Conservation (phyloP, 2,888 invertebrate species). For the Eupsilia transversa region DNA sequence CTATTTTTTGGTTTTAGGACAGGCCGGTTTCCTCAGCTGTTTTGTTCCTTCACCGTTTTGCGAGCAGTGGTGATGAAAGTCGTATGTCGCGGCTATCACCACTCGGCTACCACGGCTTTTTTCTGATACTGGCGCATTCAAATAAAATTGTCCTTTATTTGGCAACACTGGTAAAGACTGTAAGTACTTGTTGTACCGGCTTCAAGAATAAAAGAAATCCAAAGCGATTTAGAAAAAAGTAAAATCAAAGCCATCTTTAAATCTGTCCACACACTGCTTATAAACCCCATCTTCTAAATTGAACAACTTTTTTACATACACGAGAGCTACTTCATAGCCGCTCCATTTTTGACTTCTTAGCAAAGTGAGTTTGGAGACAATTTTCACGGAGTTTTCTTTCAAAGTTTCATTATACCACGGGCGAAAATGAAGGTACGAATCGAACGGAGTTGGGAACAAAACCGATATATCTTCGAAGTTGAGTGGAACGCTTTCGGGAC, state of each 20-base stretch:
- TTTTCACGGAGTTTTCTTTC: constrained; percentile 67
- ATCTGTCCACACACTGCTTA: constrained; percentile 46
- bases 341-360: constrained; percentile 65
- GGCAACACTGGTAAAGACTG: not conserved
- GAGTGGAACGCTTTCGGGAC: constrained; percentile 63
- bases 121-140: not conserved
- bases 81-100: too few species aligned
- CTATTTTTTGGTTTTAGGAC: too few species aligned
- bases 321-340: constrained; percentile 52
- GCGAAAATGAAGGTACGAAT: constrained; percentile 74
- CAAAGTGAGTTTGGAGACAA: constrained; percentile 68
- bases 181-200: not conserved
- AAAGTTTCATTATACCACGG: constrained; percentile 75
- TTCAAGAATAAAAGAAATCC: not conserved
- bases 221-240: constrained; percentile 3
- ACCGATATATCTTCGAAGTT: constrained; percentile 82
- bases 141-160: not conserved
- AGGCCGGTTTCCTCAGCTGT: too few species aligned
- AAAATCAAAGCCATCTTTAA: constrained; percentile 17
- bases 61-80: too few species aligned
- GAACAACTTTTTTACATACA: constrained; percentile 58
- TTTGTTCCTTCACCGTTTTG: too few species aligned
- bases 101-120: too few species aligned
- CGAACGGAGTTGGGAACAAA: constrained; percentile 81
- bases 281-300: constrained; percentile 44